A percentile compares a stretch with the other conserved stretches of the same genome.
Evolutionary conservation across 2,888 invertebrate genomes (phyloP).

Genomic region (Rhamnusium bicolor): DNA sequence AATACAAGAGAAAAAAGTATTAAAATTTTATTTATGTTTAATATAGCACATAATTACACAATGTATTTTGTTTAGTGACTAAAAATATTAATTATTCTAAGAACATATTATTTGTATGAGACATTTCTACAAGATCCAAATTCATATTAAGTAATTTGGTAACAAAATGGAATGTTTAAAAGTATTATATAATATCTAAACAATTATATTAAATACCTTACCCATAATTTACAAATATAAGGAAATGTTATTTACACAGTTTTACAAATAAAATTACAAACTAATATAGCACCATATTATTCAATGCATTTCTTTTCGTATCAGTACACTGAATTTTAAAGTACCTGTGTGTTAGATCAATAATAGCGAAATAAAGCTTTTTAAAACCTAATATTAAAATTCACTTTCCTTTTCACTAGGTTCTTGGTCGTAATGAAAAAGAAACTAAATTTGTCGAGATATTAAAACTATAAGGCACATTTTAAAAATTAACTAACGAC

Average conservation of each 20-base stretch:
- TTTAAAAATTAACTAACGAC: conserved; percentile 31
- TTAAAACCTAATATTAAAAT: conserved; percentile 47
- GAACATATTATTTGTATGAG: conserved; percentile 38
- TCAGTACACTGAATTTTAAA: conserved; percentile 38
- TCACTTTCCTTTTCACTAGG: conserved; percentile 67
- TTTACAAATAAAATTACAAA: conserved; percentile 55
- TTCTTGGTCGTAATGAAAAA: conserved; percentile 62
- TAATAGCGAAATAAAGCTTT: conserved; percentile 33
- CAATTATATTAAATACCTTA: conserved; percentile 49
- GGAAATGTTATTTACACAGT: conserved; percentile 60
- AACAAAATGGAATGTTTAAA: conserved; percentile 42
- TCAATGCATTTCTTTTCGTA: conserved; percentile 27
- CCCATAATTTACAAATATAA: conserved; percentile 56
- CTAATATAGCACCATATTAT: conserved; percentile 62
- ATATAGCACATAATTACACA: conserved; percentile 65
- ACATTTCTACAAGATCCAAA: conserved; percentile 51
- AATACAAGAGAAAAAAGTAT: conserved; percentile 3
- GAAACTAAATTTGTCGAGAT: conserved; percentile 60
- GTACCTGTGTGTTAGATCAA: conserved; percentile 38
- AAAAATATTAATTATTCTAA: conserved; percentile 41
- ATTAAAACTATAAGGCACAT: conserved; percentile 50
- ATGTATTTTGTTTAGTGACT: conserved; percentile 55
- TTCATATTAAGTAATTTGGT: conserved; percentile 50
- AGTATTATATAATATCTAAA: conserved; percentile 26
- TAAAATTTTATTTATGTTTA: conserved; percentile 59